A percentile compares a stretch with the other conserved stretches of the same genome.
Evolutionary conservation across 2,113 vertebrate species (phyloP).

Genomic region (Oxyura jamaicensis): DNA sequence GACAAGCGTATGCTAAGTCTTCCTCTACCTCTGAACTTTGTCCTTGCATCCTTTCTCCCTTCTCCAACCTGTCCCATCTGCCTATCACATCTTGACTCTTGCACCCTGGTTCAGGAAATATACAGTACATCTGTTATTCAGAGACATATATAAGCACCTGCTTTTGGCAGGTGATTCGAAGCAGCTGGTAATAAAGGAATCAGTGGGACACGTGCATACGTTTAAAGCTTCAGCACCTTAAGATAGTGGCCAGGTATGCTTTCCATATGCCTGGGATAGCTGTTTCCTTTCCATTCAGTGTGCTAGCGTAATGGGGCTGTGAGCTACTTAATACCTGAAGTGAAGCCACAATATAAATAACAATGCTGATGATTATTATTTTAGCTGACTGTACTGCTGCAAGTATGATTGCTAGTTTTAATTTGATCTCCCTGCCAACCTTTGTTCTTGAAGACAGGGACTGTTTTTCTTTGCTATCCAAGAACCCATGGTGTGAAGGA

Average conservation of each 20-base stretch:
- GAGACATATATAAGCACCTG: not conserved
- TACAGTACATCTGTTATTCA: not conserved
- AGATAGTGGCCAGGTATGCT: not conserved
- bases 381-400: not conserved
- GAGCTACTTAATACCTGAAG: not conserved
- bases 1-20: not conserved
- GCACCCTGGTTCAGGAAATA: not conserved
- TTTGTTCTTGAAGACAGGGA: not conserved
- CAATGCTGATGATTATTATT: not conserved
- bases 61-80: not conserved
- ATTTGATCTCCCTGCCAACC: not conserved
- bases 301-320: not conserved
- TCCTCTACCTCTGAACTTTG: not conserved
- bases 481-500: not conserved
- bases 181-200: slow-evolving; percentile 8
- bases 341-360: not conserved
- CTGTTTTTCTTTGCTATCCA: slow-evolving; percentile 10
- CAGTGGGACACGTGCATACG: not conserved
- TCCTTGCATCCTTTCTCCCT: not conserved
- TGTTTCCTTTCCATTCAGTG: not conserved
- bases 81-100: not conserved
- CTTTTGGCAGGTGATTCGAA: slow-evolving; percentile 19
- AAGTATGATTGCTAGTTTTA: not conserved
- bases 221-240: slow-evolving; percentile 34
- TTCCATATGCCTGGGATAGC: not conserved